Evolutionary conservation across 2,888 invertebrate genomes (phyloP).

Genomic region (Trachelus troglodyta): DNA sequence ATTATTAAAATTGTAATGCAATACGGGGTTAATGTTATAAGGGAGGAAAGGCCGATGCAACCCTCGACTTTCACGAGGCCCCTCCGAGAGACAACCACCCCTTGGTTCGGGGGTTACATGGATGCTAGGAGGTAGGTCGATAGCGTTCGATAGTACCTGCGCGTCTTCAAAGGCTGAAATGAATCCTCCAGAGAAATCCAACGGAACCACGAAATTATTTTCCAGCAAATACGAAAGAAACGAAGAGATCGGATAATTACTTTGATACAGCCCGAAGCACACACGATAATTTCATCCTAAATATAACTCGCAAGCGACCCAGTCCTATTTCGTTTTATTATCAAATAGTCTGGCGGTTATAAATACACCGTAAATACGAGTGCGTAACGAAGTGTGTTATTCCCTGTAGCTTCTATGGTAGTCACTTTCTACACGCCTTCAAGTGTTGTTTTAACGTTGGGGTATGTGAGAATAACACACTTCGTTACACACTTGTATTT

Average conservation of each 20-base stretch:
- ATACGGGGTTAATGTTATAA: slow-evolving; percentile 55
- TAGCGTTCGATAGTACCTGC: neutral
- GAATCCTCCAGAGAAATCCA: neutral
- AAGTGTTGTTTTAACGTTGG: too few relatives aligned
- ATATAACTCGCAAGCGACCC: neutral
- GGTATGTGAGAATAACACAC: too few relatives aligned
- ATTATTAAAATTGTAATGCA: slow-evolving; percentile 64
- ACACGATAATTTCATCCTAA: neutral
- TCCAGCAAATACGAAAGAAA: neutral
- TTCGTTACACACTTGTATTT: too few relatives aligned
- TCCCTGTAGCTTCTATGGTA: too few relatives aligned
- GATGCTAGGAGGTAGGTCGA: neutral
- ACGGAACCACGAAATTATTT: neutral
- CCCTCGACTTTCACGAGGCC: slow-evolving; percentile 20
- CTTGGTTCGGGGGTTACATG: slow-evolving; percentile 14
- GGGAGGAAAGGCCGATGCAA: neutral
- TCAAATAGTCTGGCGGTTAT: neutral
- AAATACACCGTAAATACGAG: neutral
- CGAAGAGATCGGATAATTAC: neutral
- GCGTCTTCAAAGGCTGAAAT: neutral
- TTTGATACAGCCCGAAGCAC: neutral
- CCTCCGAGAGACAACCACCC: slow-evolving; percentile 45
- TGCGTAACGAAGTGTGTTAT: too few relatives aligned
- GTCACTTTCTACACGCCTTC: too few relatives aligned
- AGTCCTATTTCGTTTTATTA: neutral